Evolutionary conservation across 2,113 vertebrate genomes (phyloP), one percentile per base, ranked within the genome.

Genomic region (Oenanthe oenanthe): DNA sequence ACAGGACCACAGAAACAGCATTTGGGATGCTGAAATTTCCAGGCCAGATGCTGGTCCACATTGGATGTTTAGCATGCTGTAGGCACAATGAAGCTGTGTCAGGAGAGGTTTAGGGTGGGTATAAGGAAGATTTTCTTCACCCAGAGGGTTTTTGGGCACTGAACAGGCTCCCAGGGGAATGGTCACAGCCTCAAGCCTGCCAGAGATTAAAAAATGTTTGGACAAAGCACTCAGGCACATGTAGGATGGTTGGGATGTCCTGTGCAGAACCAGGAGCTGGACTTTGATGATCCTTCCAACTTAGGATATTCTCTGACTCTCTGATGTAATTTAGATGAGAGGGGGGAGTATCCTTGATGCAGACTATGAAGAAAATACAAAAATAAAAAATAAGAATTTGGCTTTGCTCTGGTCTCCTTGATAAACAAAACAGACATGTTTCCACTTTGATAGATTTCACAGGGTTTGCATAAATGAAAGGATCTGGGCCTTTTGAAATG

Each of bases 401-500:
- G 8, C 19, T 24, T 84, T 58, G n/a, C 18, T 87, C 68, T 84
- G 29, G 3, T 36, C 24, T 67, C 21, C 10, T 47, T 34, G 48
- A n/a, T 63, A 92, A 74, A 63, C 3, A 12, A 84, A 56, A 43
- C 8, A 36, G 61, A 57, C 66, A 36, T 29, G 53, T 63, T 89
- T 67, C 36, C 18, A 36, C 57, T 65, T 5, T 17, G 74, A 50
- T 5, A 43, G 24, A 68, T 63, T 81, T 91, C 36, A 38, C 4
- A 4, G 8, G 9, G 36, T 43, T 91, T 87, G 25, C 53, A 54
- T 13, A 85, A 60, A 77, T 42, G 32, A 95, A 96, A 85, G 31
- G 32, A 28, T 79, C 60, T 70, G 21, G 58, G n/a, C 24, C n/a
- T 85, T 78, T 48, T 73, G 78, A 83, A 94, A 89, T 66, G 28